phyloP scores from a whole-genome alignment of 1,140 invertebrate species.

The Micrasema longulum region DNA sequence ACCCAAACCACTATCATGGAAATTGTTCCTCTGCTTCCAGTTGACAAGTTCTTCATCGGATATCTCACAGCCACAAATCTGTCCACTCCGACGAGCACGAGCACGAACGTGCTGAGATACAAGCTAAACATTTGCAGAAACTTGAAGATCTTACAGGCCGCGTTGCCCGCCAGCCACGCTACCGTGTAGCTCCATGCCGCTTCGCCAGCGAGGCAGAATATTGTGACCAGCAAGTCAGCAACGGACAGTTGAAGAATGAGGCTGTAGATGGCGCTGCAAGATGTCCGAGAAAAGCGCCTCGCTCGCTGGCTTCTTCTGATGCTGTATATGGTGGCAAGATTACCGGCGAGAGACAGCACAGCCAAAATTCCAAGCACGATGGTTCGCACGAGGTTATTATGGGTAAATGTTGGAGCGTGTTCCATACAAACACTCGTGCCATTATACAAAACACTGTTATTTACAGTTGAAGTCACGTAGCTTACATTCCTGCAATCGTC shows the following conservation, averaged over 20 bases:
- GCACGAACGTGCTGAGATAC: conserved; percentile 85
- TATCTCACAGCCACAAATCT: conserved; percentile 84
- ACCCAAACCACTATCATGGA: conserved; percentile 76
- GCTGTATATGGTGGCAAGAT: conserved; percentile 80
- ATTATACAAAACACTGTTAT: conserved; percentile 56
- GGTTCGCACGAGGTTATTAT: conserved; percentile 70
- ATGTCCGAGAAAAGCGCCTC: conserved; percentile 68
- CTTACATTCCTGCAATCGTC: conserved; percentile 44
- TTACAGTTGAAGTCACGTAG: neutral
- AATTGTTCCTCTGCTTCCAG: conserved; percentile 72
- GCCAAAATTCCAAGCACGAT: conserved; percentile 77
- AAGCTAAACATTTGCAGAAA: conserved; percentile 85
- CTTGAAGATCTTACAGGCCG: conserved; percentile 84
- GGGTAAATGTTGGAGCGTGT: conserved; percentile 74
- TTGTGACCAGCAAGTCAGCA: conserved; percentile 82
- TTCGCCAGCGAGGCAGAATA: conserved; percentile 84
- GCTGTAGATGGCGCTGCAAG: conserved; percentile 79
- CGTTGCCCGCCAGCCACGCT: conserved; percentile 82
- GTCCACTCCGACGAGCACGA: conserved; percentile 85
- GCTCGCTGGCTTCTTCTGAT: conserved; percentile 70
- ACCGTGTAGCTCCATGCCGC: conserved; percentile 84
- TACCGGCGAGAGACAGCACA: conserved; percentile 78
- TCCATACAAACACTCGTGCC: conserved; percentile 66
- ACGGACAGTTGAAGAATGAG: conserved; percentile 81
- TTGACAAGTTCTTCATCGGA: conserved; percentile 82